A percentile compares a stretch with the other conserved stretches of the same genome.
phyloP scores from a whole-genome alignment of 2,888 invertebrate species.

The Chouioia cunea region DNA sequence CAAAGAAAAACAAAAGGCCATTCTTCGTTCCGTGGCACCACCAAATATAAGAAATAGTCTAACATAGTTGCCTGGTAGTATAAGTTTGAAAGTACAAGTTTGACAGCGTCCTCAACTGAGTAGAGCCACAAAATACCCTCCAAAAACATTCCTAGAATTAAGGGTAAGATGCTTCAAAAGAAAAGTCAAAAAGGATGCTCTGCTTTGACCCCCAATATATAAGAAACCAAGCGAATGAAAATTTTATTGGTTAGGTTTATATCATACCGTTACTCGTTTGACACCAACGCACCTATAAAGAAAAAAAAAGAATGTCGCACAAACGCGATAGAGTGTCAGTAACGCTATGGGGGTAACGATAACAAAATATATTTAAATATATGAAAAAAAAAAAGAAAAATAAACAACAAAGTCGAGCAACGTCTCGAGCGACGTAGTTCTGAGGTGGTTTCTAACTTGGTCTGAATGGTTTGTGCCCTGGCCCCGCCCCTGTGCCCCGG shows the following conservation, averaged over 20 bases:
- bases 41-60: background rate
- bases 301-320: background rate
- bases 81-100: background rate
- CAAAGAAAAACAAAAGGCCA: too few relatives aligned
- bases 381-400: constrained; percentile 17
- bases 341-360: background rate
- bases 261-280: too few relatives aligned
- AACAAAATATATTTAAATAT: constrained; percentile 24
- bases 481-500: constrained; percentile 66
- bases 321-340: too few relatives aligned
- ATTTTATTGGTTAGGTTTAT: too few relatives aligned
- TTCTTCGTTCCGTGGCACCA: too few relatives aligned
- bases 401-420: constrained; percentile 26
- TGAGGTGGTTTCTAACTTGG: constrained; percentile 65
- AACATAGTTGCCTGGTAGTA: background rate
- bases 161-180: constrained; percentile 6
- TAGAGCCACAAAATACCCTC: too few relatives aligned
- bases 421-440: constrained; percentile 45
- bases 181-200: constrained; percentile 36
- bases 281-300: constrained; percentile 14
- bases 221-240: too few relatives aligned
- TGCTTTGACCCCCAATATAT: too few relatives aligned
- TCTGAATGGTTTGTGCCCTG: constrained; percentile 69
- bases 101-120: background rate
- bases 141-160: too few relatives aligned